Conservation (phyloP, 2,113 vertebrate species). For the Paracanthobrama guichenoti region DNA sequence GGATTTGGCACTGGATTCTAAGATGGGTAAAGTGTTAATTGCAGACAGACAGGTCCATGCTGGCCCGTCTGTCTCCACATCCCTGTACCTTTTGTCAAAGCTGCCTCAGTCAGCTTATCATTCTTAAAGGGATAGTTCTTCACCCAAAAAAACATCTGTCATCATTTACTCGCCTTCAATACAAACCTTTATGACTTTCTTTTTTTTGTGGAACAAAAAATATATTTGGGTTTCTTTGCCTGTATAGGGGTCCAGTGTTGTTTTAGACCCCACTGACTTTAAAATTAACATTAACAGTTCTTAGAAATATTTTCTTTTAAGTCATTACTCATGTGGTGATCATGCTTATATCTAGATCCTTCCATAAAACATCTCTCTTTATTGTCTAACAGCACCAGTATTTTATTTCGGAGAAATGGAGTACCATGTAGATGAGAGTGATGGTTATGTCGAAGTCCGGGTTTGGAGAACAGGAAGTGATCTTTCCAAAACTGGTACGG, state of each 20-base stretch:
- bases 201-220: not conserved
- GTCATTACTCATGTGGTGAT: not conserved
- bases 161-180: not conserved
- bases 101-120: not conserved
- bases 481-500: conserved; percentile 83
- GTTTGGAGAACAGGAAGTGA: conserved; percentile 92
- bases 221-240: not conserved
- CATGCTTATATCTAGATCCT: not conserved
- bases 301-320: no score
- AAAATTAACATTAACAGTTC: not conserved
- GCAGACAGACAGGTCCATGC: conserved; percentile 69
- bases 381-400: conserved; percentile 77
- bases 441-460: conserved; percentile 81
- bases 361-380: not conserved
- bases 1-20: conserved; percentile 53
- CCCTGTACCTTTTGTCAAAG: conserved; percentile 69
- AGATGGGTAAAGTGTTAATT: conserved; percentile 68
- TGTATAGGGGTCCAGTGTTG: not conserved
- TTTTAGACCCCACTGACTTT: not conserved
- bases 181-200: not conserved
- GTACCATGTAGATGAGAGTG: conserved; percentile 88
- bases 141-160: not conserved
- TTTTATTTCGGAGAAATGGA: conserved; percentile 86
- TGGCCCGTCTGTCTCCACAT: conserved; percentile 62
- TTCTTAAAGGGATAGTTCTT: conserved; percentile 8